Base-by-base conservation (phyloP, 2,888 invertebrate genomes). In the Cenopis cana region DNA sequence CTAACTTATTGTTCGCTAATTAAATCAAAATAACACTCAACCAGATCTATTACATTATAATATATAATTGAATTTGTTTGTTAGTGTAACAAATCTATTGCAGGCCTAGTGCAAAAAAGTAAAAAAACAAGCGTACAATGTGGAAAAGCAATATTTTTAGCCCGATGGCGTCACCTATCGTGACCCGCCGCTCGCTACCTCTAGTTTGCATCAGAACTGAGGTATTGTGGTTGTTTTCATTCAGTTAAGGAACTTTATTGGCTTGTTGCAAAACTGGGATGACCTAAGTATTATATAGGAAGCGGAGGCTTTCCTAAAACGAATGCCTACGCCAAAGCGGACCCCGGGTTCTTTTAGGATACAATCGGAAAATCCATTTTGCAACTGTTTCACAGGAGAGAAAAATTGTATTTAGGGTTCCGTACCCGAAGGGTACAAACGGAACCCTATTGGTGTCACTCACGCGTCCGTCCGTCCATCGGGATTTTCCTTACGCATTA, bases 131-230 rank as follows among this genome's bases (percentile, higher is more conserved):
- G 59, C 52, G 54, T 60, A 52, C 29, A 71, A 67, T 67, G 67
- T 71, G 61, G 46, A 61, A 71, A 71, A 71, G 67, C 61, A 71
- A 71, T 61, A 71, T 71, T 71, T 67, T 67, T 67, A 71, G 61
- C 17, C 1, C 29, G 71, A 61, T 71, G 71, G 66, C 71, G 71
- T 61, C 71, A 71, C 49, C 24, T 29, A 50, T 71, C 71, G 71
- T 71, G 71, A 71, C 71, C 68, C 61, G 68, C 62, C 67, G 71
- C 55, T 61, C 61, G 49, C 71, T n/a, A n/a, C n/a, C n/a, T n/a
- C n/a, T 66, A 50, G 71, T 67, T 71, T 71, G 54, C 71, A 71
- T 67, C 71, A 71, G 61, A 66, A 36, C 52, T 38, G 14, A 14
- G 5, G 36, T 62, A 72, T 71, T 71, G 71, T 66, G 66, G 55